phyloP scores from a whole-genome alignment of 2,113 vertebrate genomes.

The Aythya baeri region DNA sequence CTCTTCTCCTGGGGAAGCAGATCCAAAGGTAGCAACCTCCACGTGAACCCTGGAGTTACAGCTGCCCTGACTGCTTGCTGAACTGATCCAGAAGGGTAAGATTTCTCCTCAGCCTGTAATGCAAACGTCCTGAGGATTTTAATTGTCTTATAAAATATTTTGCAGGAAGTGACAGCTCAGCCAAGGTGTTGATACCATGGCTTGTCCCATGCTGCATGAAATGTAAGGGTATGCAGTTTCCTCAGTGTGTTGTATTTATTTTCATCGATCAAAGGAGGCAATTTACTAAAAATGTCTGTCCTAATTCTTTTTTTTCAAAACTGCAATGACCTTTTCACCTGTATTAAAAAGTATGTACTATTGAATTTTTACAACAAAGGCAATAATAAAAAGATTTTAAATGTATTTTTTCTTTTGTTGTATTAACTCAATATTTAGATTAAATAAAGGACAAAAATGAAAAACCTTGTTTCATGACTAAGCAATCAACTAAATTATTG shows the following conservation, averaged over 20 bases:
- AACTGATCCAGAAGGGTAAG: neutral
- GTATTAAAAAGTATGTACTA: neutral
- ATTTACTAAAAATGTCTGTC: neutral
- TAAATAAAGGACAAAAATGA: neutral
- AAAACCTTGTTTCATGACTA: neutral
- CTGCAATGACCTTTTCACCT: neutral
- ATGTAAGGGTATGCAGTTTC: neutral
- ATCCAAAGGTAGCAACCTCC: neutral
- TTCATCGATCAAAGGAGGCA: neutral
- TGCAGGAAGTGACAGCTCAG: neutral
- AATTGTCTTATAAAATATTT: conserved; percentile 5
- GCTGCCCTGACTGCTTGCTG: neutral
- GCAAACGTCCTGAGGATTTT: neutral
- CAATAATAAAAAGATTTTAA: neutral
- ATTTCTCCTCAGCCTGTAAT: neutral
- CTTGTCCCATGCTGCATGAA: neutral
- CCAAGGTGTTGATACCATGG: neutral
- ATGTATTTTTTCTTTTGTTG: neutral
- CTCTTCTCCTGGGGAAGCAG: neutral
- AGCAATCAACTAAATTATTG: neutral
- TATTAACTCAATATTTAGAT: neutral
- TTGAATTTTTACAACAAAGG: neutral
- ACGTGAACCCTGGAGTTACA: neutral
- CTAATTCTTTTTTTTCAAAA: neutral
- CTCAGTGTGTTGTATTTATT: neutral